These are phyloP conservation scores for Bemisia tabaci DNA, from an alignment of 1,140 invertebrate genomes.

Conservation along the genomic window DNA sequence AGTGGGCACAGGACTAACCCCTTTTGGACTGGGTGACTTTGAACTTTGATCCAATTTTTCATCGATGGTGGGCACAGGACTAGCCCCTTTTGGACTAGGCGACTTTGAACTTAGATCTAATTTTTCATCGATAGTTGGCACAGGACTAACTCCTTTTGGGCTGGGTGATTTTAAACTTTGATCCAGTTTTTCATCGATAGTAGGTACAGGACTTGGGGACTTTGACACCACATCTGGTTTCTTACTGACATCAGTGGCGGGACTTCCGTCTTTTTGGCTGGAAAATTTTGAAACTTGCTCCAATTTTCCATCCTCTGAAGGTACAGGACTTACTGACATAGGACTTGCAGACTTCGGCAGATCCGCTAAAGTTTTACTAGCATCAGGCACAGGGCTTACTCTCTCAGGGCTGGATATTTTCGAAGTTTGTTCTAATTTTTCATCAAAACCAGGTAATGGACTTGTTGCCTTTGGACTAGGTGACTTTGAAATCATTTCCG, in stretches of 20 bases:
- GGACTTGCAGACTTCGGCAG: neutral
- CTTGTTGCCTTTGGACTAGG: neutral
- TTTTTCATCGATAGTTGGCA: neutral
- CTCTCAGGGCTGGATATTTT: no score
- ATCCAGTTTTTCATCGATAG: neutral
- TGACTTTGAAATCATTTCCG: no score
- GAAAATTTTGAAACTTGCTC: neutral
- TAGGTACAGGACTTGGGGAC: conserved; percentile 10
- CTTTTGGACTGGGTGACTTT: conserved; percentile 6
- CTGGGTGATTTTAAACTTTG: conserved; percentile 1
- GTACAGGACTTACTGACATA: neutral
- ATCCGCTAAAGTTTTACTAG: neutral
- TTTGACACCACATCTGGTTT: no score
- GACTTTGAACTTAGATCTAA: neutral
- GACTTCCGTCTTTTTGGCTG: conserved; percentile 5
- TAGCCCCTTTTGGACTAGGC: neutral
- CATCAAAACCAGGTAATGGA: no score
- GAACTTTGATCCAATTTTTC: neutral
- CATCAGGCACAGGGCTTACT: neutral
- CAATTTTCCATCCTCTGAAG: no score
- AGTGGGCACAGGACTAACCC: conserved; percentile 7
- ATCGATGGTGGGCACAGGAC: neutral
- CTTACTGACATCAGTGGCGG: no score
- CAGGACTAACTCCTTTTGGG: neutral
- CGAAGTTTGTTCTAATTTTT: no score